These are phyloP conservation scores for Erinaceus europaeus DNA, from an alignment of 2,113 vertebrate species.

Conservation along the genomic window DNA sequence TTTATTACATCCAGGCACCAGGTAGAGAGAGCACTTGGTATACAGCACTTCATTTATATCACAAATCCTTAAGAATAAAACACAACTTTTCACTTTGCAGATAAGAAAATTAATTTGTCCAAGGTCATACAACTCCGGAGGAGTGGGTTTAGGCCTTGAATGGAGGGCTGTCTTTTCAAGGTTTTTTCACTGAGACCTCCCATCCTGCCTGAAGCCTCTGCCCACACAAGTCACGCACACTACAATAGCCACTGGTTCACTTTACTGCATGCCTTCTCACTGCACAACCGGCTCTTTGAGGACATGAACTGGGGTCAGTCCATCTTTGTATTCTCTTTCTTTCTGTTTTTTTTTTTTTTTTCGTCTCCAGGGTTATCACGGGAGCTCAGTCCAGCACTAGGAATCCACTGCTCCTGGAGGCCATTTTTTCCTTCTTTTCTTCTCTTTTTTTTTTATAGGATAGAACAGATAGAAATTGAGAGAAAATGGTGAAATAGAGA, in stretches of 20 bases:
- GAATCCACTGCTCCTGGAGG: too few relatives aligned
- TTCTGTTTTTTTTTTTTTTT: too few relatives aligned
- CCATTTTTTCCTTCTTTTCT: too few relatives aligned
- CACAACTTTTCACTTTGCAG: neutral
- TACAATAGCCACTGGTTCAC: too few relatives aligned
- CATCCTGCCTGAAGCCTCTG: neutral
- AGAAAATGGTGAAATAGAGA: too few relatives aligned
- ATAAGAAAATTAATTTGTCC: constrained; percentile 4
- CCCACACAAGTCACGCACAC: neutral
- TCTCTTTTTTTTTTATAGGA: too few relatives aligned
- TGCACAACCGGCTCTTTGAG: neutral
- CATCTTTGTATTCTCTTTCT: neutral
- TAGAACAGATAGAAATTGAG: too few relatives aligned
- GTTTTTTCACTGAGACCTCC: neutral
- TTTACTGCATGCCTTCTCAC: neutral
- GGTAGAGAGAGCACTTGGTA: neutral
- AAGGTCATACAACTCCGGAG: neutral
- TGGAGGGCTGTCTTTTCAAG: neutral
- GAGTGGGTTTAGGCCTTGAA: neutral
- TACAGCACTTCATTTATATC: neutral
- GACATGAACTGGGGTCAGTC: neutral
- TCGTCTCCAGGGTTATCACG: too few relatives aligned
- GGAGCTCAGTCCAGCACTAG: too few relatives aligned
- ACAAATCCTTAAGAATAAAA: neutral
- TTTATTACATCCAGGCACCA: neutral